Evolutionary conservation across 2,797 vertebrate species (phyloP), one percentile per base, ranked within the genome.

Genomic region (Xenopus petersii): DNA sequence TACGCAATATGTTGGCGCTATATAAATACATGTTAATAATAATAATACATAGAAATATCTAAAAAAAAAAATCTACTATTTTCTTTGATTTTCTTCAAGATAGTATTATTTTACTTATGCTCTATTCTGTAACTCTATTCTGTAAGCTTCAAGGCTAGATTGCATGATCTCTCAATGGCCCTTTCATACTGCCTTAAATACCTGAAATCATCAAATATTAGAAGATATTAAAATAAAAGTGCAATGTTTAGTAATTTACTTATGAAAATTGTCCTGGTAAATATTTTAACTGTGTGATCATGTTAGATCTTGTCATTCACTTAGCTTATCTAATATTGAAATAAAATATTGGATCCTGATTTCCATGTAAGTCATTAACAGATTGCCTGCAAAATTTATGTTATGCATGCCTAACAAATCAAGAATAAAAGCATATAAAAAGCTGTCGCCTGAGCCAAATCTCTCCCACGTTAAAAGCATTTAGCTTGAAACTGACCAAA

Each of bases 351-450:
- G 81, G 77, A 80, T 75, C 13, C 84, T 79, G 81, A 80, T 84
- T 87, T 85, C 82, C 82, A 83, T 81, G 86, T 85, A 82, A 87
- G 81, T 87, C 87, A 87, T 88, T 89, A 91, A 89, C 87, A 89
- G 88, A 88, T 88, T 83, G 81, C 84, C 82, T 71, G 78, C 77
- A 81, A 86, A 91, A 91, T 91, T 90, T 90, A 90, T 91, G 88
- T 84, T 85, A 83, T 64, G 79, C 67, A 1, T 77, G 80, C 84
- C 87, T 82, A 88, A 90, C 87, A 90, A 91, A 89, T 91, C 89
- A 90, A 75, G 80, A 87, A 87, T 91, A 89, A 92, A 91, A 91
- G 88, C 88, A 84, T 83, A 79, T 72, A 83, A 88, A 86, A 85
- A 71, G 82, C 81, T 79, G 60, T 81, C 70, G 73, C 71, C 81